Percentiles rank a stretch among this genome's conserved stretches.
Conservation (phyloP, 2,888 invertebrate genomes). For the Athalia circularis region DNA sequence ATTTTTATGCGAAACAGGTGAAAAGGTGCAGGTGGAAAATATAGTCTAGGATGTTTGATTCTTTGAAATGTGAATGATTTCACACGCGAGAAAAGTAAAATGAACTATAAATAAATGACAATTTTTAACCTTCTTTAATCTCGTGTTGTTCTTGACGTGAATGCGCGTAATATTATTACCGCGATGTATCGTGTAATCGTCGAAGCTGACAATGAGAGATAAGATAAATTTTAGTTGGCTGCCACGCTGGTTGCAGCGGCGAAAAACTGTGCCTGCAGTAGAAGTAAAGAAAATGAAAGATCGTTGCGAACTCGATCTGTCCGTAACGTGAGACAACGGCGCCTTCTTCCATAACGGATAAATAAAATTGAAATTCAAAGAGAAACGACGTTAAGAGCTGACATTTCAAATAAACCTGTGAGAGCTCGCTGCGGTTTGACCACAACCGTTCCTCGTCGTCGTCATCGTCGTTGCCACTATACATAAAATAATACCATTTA, state of each 20-base stretch:
- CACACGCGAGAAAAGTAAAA: no score
- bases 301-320: constrained; percentile 35
- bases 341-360: constrained; percentile 10
- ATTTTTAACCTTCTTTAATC: no score
- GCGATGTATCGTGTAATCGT: no score
- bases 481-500: background rate
- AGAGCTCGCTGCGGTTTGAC: constrained; percentile 8
- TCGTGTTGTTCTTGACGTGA: no score
- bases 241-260: background rate
- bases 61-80: no score
- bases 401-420: constrained; percentile 28
- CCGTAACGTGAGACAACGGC: constrained; percentile 33
- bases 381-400: constrained; percentile 34
- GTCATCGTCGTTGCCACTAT: background rate
- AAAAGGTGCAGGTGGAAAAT: no score
- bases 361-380: constrained; percentile 32
- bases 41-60: background rate
- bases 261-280: background rate
- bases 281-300: constrained; percentile 7
- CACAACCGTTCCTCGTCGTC: constrained; percentile 26
- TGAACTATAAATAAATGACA: no score
- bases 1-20: no score
- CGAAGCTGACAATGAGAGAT: no score
- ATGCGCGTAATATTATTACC: no score
- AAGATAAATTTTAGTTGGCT: no score